A percentile compares a stretch with the other conserved stretches of the same genome.
Evolutionary conservation across 2,113 vertebrate genomes (phyloP).

Genomic region (Pluvialis apricaria): DNA sequence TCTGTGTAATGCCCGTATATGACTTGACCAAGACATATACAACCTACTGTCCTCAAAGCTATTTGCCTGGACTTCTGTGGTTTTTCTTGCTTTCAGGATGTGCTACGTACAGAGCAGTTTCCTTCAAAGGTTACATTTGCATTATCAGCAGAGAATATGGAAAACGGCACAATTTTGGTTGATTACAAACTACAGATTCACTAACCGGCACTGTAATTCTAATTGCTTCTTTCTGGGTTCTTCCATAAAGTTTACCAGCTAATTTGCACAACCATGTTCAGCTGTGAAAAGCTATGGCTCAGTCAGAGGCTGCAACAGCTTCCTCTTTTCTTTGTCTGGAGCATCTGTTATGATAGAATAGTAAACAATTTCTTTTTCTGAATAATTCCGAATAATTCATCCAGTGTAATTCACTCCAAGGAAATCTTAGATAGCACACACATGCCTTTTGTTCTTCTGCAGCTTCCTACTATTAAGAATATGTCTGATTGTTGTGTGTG

Average conservation of each 20-base stretch:
- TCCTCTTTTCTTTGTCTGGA: constrained; percentile 78
- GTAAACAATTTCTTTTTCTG: constrained; percentile 76
- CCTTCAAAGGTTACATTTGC: constrained; percentile 74
- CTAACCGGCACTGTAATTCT: constrained; percentile 69
- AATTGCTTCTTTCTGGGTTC: constrained; percentile 67
- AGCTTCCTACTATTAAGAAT: constrained; percentile 19
- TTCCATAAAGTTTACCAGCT: constrained; percentile 72
- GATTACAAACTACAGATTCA: constrained; percentile 71
- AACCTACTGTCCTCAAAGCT: not conserved
- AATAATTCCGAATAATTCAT: constrained; percentile 66
- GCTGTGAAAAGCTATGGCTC: constrained; percentile 67
- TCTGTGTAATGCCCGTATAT: not conserved
- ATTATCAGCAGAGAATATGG: constrained; percentile 78
- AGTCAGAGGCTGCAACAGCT: constrained; percentile 66
- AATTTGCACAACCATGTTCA: constrained; percentile 74
- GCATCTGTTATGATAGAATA: constrained; percentile 80
- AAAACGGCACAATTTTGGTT: constrained; percentile 78
- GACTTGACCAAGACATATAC: not conserved
- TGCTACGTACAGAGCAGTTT: constrained; percentile 56
- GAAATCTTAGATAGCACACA: constrained; percentile 55
- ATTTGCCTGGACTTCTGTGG: not conserved
- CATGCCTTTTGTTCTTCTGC: constrained; percentile 46
- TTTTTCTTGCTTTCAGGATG: constrained; percentile 57
- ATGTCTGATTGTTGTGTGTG: constrained; percentile 10
- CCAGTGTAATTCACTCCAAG: constrained; percentile 51